Evolutionary conservation across 2,888 invertebrate genomes (phyloP), one percentile per base, ranked within the genome.

Genomic region (Entomobrya multifasciata): DNA sequence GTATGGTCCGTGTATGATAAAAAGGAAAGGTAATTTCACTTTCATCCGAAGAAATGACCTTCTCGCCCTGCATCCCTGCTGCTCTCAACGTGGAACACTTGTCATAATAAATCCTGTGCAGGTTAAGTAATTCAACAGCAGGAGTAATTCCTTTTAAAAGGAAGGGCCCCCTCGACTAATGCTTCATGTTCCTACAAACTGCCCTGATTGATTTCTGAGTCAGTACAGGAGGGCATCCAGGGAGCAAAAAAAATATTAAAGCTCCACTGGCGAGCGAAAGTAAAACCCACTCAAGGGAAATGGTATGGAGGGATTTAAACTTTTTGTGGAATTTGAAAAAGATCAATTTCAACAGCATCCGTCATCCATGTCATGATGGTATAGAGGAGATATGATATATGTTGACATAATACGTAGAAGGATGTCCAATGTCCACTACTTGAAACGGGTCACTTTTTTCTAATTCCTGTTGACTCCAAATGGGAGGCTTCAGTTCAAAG

Each of bases 81-180:
- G 0, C 3, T 22, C n/a, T 15, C 25, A 49, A 17, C 8, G 36
- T 30, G 52, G 55, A n/a, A n/a, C n/a, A n/a, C n/a, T 55, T 76
- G 76, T 76, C 76, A 36, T 36, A 76, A 76, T 76, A 76, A 76
- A 76, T 76, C 55, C 55, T 55, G 25, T 55, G 15, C 76, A 4
- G 47, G 47, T 67, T 70, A 36, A 27, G 22, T 44, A 47, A 70
- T 44, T 67, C 67, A 30, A 15, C 65, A 67, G 20, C 70, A 47
- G 11, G 15, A n/a, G n/a, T n/a, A n/a, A n/a, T n/a, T n/a, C n/a
- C n/a, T n/a, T n/a, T 17, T n/a, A 13, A 8, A 17, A 52, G 17
- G 36, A 36, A 36, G 36, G 36, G 36, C 8, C 36, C 36, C 8
- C 36, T 36, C 36, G 27, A 25, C 22, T 27, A 57, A 57, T 57